Percentiles rank a stretch among this genome's conserved stretches.
Conservation (phyloP, 2,113 vertebrate genomes). For the Sturnus vulgaris region DNA sequence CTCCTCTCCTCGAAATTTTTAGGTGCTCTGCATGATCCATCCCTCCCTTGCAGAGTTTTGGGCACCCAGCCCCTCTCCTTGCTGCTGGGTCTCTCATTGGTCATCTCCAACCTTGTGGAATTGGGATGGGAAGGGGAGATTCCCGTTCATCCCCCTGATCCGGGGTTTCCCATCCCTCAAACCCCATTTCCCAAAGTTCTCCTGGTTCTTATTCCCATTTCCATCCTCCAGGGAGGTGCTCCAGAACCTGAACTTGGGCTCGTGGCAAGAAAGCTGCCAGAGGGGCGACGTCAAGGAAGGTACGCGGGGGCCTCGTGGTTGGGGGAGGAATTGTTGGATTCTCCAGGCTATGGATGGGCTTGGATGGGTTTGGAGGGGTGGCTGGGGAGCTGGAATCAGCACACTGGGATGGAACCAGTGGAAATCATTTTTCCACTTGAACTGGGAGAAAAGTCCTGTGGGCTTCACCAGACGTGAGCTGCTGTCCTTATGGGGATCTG, state of each 20-base stretch:
- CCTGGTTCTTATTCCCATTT: background rate
- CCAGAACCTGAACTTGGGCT: slow-evolving; percentile 13
- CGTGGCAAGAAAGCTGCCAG: background rate
- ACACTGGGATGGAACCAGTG: background rate
- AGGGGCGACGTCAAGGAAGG: background rate
- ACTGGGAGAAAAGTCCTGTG: background rate
- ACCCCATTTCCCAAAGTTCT: accelerated
- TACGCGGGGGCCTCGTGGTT: accelerated
- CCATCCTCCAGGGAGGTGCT: background rate
- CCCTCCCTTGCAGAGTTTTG: background rate
- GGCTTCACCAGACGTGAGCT: accelerated
- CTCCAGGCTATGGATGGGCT: accelerated
- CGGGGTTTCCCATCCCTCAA: background rate
- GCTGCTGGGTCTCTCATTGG: background rate
- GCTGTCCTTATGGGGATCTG: accelerated
- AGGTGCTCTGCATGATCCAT: accelerated
- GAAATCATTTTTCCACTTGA: background rate
- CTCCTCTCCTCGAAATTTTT: accelerated
- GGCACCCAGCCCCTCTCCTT: background rate
- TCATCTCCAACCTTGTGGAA: background rate
- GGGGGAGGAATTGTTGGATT: background rate
- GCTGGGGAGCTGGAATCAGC: background rate
- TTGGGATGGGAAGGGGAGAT: background rate
- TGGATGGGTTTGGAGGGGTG: accelerated
- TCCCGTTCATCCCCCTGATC: accelerated